Conservation (phyloP, 2,797 vertebrate genomes). For the Macroramphosus scolopax region DNA sequence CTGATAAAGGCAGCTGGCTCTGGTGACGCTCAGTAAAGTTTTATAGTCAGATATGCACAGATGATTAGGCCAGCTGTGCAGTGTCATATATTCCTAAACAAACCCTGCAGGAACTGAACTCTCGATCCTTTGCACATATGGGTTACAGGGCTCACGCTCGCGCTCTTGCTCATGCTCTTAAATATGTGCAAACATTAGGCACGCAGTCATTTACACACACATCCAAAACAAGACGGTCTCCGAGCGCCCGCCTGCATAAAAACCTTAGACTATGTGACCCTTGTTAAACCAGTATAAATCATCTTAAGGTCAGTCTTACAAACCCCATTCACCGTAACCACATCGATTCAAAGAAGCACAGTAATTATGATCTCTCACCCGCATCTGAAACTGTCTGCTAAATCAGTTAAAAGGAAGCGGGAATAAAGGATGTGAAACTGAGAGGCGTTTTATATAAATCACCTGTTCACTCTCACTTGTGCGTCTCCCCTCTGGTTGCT, state of each 20-base stretch:
- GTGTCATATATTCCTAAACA: slow-evolving; percentile 81
- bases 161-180: slow-evolving; percentile 54
- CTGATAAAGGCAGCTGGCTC: slow-evolving; percentile 85
- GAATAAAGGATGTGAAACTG: slow-evolving; percentile 75
- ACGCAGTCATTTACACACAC: slow-evolving; percentile 17
- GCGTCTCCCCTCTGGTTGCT: slow-evolving; percentile 55
- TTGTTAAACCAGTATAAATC: slow-evolving; percentile 42
- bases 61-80: slow-evolving; percentile 86
- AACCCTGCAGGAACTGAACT: slow-evolving; percentile 77
- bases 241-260: slow-evolving; percentile 23
- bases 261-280: slow-evolving; percentile 34
- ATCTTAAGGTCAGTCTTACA: slow-evolving; percentile 12
- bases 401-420: slow-evolving; percentile 69
- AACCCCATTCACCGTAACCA: slow-evolving; percentile 26
- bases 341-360: slow-evolving; percentile 51
- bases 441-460: slow-evolving; percentile 74
- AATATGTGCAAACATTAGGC: slow-evolving; percentile 62
- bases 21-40: slow-evolving; percentile 84
- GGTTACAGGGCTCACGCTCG: slow-evolving; percentile 63
- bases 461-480: slow-evolving; percentile 71
- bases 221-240: slow-evolving; percentile 43
- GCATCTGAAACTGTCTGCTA: slow-evolving; percentile 56
- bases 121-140: slow-evolving; percentile 71
- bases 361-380: slow-evolving; percentile 57
- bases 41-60: slow-evolving; percentile 85